Conservation (phyloP, 2,797 vertebrate genomes). For the Centropyge bicolor region DNA sequence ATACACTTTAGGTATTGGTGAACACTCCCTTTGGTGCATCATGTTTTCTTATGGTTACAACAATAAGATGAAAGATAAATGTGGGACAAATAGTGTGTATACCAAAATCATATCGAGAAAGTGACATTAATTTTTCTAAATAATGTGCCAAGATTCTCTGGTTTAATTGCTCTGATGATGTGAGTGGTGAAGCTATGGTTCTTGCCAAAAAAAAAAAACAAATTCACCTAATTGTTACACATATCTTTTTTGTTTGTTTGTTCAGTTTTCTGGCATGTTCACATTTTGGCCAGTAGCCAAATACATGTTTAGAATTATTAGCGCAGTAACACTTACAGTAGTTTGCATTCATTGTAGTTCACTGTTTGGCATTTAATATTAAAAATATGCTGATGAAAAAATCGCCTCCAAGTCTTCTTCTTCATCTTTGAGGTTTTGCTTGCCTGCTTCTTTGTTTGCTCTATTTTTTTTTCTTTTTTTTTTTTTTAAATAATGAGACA, state of each 20-base stretch:
- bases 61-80: background rate
- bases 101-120: background rate
- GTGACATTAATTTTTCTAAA: background rate
- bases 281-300: conserved; percentile 29
- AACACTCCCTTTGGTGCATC: background rate
- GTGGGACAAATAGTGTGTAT: background rate
- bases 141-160: conserved; percentile 8
- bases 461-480: too few relatives aligned
- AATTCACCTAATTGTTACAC: conserved; percentile 39
- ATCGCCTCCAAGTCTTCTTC: too few relatives aligned
- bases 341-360: conserved; percentile 1
- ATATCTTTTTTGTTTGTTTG: conserved; percentile 32
- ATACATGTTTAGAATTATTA: conserved; percentile 19
- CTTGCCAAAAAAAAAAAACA: conserved; percentile 48
- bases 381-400: background rate
- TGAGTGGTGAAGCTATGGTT: conserved; percentile 12
- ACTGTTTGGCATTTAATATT: conserved; percentile 29
- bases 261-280: conserved; percentile 22
- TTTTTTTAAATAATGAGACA: background rate
- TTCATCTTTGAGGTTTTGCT: too few relatives aligned
- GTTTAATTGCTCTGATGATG: conserved; percentile 32
- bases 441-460: too few relatives aligned
- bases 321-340: conserved; percentile 5
- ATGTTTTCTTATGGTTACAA: background rate
- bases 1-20: background rate